Base-by-base conservation (phyloP, 2,113 vertebrate species). In the Capricornis sumatraensis region DNA sequence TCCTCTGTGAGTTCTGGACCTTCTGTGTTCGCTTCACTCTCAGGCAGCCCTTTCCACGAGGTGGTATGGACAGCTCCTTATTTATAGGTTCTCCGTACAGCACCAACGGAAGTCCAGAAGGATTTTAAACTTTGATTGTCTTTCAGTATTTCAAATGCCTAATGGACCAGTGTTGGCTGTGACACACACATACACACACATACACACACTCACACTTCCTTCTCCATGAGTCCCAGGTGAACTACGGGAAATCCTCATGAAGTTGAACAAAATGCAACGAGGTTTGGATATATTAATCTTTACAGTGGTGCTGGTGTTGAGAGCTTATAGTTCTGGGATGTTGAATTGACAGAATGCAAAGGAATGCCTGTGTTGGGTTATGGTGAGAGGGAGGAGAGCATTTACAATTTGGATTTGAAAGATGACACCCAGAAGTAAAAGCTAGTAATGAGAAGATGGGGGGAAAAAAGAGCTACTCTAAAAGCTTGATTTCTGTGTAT, bases 391-490 rank as follows among this genome's bases (percentile, higher is more conserved):
- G 7, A 11, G 17, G n/a, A 57, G 52, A 50, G 36, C n/a, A 5
- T 5, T 28, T 13, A 28, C 13, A 47, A 2, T 43, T 64, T 28
- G 25, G 40, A 47, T 45, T 47, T 74, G 78, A 60, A 94, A 64
- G n/a, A 33, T 25, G 91, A 45, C 14, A n/a, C 23, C 30, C 14
- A 33, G 47, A 55, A n/a, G 36, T 28, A 40, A 87, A 95, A 74
- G 11, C 17, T 30, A 55, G 15, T 11, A 7, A 71, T 16, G 33
- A 93, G 76, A 81, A 45, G 28, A 52, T 21, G 8, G 25, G n/a
- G 25, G 50, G 11, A 0, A 0, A 0, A 25, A 91, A 43, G 14
- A 40, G 43, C 14, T 14, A 25, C 52, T 15, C 30, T 58, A 30
- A 62, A 30, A 55, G 36, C 85, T 84, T 47, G 40, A 81, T 33